Percentiles rank a stretch among this genome's conserved stretches.
Evolutionary conservation across 2,113 vertebrate genomes (phyloP).

Genomic region (Okapia johnstoni): DNA sequence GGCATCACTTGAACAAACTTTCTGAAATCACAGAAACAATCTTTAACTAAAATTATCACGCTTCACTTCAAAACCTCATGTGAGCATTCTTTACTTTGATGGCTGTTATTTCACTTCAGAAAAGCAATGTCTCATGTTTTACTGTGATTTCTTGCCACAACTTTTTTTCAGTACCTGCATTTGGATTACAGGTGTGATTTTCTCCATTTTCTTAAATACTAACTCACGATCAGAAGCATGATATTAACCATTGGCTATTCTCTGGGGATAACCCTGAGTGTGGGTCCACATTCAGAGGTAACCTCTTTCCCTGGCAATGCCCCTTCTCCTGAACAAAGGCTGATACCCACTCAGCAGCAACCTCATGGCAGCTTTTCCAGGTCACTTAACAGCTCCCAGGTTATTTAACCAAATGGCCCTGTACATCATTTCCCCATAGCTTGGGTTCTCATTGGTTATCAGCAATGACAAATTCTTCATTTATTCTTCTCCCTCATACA

Average conservation of each 20-base stretch:
- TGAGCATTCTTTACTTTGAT: background rate
- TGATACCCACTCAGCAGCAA: background rate
- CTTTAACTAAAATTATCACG: background rate
- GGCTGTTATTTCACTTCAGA: background rate
- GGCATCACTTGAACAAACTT: background rate
- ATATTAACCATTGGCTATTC: too few species aligned
- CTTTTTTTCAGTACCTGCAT: fast-evolving
- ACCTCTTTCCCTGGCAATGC: background rate
- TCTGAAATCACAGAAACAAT: background rate
- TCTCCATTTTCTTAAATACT: background rate
- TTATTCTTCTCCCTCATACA: background rate
- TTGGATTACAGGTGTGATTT: background rate
- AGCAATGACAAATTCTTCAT: background rate
- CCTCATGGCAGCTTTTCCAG: background rate
- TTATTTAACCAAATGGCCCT: background rate
- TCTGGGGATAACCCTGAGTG: background rate
- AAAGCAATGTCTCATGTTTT: background rate
- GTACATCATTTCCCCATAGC: background rate
- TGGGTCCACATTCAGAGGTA: too few species aligned
- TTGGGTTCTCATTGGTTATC: background rate
- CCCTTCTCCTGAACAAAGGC: background rate
- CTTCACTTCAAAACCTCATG: background rate
- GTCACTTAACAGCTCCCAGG: background rate
- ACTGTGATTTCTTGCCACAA: background rate
- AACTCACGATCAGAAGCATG: background rate